A percentile compares a stretch with the other conserved stretches of the same genome.
These are phyloP conservation scores for Ceratosolen fusciceps DNA, from an alignment of 1,140 invertebrate species.

Conservation along the genomic window DNA sequence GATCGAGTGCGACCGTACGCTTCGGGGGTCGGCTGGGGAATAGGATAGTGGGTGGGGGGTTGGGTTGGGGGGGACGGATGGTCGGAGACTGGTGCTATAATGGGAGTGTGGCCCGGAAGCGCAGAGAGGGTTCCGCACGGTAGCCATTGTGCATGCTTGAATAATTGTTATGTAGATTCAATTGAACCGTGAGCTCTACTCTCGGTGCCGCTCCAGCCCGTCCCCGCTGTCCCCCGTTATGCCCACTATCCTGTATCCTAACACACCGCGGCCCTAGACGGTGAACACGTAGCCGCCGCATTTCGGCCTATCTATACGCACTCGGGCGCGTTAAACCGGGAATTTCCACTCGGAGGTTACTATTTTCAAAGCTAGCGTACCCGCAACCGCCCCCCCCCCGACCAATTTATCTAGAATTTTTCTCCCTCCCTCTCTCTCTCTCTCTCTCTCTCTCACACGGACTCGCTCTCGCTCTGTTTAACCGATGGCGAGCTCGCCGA, in stretches of 20 bases:
- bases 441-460: too few relatives aligned
- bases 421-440: too few relatives aligned
- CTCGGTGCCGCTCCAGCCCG: neutral
- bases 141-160: constrained; percentile 46
- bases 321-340: neutral
- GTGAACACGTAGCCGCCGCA: neutral
- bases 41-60: too few relatives aligned
- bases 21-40: too few relatives aligned
- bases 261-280: too few relatives aligned
- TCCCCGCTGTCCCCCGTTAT: neutral
- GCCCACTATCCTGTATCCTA: too few relatives aligned
- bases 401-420: constrained; percentile 29
- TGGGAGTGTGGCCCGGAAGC: neutral
- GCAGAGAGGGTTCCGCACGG: neutral
- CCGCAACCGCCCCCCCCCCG: neutral
- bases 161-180: constrained; percentile 53
- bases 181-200: constrained; percentile 47
- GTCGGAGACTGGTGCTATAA: neutral
- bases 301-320: neutral
- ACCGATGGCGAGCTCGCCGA: too few relatives aligned
- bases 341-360: neutral
- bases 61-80: too few relatives aligned
- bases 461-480: too few relatives aligned
- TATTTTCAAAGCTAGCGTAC: constrained; percentile 15
- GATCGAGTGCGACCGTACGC: neutral